Evolutionary conservation across 2,113 vertebrate genomes (phyloP).

Genomic region (Ictalurus furcatus): DNA sequence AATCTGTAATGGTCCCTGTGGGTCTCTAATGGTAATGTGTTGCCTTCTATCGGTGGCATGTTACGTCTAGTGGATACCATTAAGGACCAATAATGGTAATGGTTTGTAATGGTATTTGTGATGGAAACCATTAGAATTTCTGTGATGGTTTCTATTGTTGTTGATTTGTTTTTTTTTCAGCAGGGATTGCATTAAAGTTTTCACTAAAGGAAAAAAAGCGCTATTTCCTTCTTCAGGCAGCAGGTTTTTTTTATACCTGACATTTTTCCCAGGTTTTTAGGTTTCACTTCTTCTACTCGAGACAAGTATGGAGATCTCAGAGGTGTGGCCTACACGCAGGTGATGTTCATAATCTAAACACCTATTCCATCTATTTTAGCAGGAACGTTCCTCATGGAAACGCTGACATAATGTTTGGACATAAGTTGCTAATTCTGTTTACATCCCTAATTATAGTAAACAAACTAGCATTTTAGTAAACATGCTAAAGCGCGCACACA

Average conservation of each 20-base stretch:
- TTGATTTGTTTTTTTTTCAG: too few relatives aligned
- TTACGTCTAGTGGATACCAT: too few relatives aligned
- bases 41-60: too few relatives aligned
- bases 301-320: too few relatives aligned
- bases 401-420: neutral
- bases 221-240: neutral
- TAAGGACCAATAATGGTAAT: too few relatives aligned
- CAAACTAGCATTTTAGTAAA: slow-evolving; percentile 17
- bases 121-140: too few relatives aligned
- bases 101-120: too few relatives aligned
- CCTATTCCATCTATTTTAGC: neutral
- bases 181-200: neutral
- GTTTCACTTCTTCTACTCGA: neutral
- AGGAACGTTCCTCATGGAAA: neutral
- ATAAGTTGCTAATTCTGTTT: too few relatives aligned
- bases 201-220: neutral
- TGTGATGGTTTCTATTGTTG: too few relatives aligned
- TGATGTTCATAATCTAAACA: neutral
- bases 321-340: neutral
- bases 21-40: too few relatives aligned
- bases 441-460: neutral
- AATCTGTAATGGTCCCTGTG: too few relatives aligned
- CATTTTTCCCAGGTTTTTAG: neutral
- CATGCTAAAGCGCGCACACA: neutral
- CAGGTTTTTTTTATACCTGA: neutral